A percentile compares a stretch with the other conserved stretches of the same genome.
Evolutionary conservation across 2,888 invertebrate species (phyloP).

Genomic region (Aromia moschata): DNA sequence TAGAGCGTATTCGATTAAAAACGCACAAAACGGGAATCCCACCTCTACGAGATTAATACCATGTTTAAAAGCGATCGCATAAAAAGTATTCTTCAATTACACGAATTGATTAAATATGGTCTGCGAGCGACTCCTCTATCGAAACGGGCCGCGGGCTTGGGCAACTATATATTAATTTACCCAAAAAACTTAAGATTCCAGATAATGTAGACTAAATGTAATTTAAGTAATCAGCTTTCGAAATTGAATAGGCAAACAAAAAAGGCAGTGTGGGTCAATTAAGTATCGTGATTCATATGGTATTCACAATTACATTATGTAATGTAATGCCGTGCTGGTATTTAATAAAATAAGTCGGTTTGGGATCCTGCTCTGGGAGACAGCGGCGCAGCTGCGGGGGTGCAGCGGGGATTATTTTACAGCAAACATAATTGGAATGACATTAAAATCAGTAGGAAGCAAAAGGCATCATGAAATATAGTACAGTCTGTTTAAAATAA

Average conservation of each 20-base stretch:
- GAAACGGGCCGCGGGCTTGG: neutral
- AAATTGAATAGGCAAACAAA: constrained; percentile 1
- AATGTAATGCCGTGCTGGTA: neutral
- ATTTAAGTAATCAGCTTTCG: constrained; percentile 4
- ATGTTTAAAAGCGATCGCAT: neutral
- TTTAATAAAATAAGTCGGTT: neutral
- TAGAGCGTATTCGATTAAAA: neutral
- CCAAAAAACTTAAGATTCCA: constrained; percentile 2
- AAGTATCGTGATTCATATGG: neutral
- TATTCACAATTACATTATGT: neutral
- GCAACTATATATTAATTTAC: constrained; percentile 1
- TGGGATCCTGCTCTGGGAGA: too few species aligned
- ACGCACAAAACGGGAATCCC: neutral
- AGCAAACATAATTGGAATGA: too few species aligned
- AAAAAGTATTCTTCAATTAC: constrained; percentile 1
- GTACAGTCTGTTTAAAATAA: too few species aligned
- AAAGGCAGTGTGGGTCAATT: neutral
- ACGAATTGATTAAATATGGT: neutral
- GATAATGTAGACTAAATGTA: constrained; percentile 6
- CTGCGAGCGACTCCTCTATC: neutral
- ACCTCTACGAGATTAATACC: neutral
- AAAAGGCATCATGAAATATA: too few species aligned
- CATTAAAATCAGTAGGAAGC: too few species aligned
- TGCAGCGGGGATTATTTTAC: too few species aligned
- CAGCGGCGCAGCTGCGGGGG: too few species aligned